Evolutionary conservation across 2,797 vertebrate genomes (phyloP).

Genomic region (Cheirogaleus major): DNA sequence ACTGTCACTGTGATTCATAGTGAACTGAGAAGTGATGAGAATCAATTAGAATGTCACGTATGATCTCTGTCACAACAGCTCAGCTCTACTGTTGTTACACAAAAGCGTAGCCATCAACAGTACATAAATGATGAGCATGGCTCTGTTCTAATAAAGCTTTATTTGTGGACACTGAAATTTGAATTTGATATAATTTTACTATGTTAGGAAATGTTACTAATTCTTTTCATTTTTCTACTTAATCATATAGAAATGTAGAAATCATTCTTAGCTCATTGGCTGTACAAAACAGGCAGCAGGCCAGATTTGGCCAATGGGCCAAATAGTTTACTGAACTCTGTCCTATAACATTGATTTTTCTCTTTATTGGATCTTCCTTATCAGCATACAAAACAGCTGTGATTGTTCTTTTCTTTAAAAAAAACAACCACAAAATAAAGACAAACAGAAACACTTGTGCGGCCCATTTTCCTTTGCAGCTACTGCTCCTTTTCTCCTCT

Average conservation of each 20-base stretch:
- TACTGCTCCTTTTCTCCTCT: not conserved
- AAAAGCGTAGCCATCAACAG: not conserved
- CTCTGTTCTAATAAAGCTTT: not conserved
- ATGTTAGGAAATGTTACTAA: not conserved
- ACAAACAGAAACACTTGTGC: not conserved
- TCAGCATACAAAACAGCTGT: not conserved
- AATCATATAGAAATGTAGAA: not conserved
- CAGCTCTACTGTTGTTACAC: not conserved
- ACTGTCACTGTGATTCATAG: not conserved
- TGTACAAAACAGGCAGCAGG: not conserved
- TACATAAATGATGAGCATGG: not conserved
- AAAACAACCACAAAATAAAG: not conserved
- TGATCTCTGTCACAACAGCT: not conserved
- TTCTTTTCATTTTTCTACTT: not conserved
- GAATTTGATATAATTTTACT: not conserved
- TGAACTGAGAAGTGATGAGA: not conserved
- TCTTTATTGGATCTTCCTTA: not conserved
- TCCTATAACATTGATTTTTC: constrained; percentile 11
- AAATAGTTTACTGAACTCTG: not conserved
- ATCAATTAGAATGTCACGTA: not conserved
- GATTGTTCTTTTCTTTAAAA: not conserved
- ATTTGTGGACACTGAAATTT: not conserved
- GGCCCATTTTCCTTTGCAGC: not conserved
- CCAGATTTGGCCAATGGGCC: not conserved
- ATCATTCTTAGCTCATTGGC: not conserved